Evolutionary conservation across 2,888 invertebrate species (phyloP), one percentile per base, ranked within the genome.

Genomic region (Leptopilina myrica): DNA sequence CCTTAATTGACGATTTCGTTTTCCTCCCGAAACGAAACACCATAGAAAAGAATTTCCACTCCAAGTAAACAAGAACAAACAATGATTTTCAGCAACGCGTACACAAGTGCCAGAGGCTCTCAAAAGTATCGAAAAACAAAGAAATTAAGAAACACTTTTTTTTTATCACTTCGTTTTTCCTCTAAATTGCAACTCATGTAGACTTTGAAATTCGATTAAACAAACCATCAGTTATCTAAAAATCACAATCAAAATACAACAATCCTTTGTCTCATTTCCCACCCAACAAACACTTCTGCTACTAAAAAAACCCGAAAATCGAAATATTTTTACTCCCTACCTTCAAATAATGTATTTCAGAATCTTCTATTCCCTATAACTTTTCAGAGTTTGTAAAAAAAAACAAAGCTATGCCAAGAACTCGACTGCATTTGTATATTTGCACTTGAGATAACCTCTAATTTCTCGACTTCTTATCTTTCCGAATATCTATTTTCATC

Each of bases 1-100:
- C 80, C 76, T 76, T 49, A 59, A 53, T 43, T 56, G 43, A 62
- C 49, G 62, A 49, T 56, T 76, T 33, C 64, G 56, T 65, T 77
- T 79, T 75, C 73, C 67, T 73, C 69, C 9, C 33, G 33, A 14
- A 20, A 14, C 53, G 8, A 26, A 33, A 12, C 73, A 26, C 53
- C 33, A 53, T 8, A 14, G 33, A 56, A n/a, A n/a, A 53, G 53
- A 20, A 46, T 46, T 43, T 8, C 43, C 7, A 43, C 26, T 53
- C 53, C 8, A 69, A 26, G 53, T 20, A 69, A 69, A 69, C 69
- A 69, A 69, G 53, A 33, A 73, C 49, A 69, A 69, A 53, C 53
- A 69, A 69, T 67, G 67, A 59, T 59, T 53, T 53, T 56, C 14
- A n/a, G 73, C 26, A 56, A n/a, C 53, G 53, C 26, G 26, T 53